Base-by-base conservation (phyloP, 2,888 invertebrate genomes). In the Lacanobia oleracea region DNA sequence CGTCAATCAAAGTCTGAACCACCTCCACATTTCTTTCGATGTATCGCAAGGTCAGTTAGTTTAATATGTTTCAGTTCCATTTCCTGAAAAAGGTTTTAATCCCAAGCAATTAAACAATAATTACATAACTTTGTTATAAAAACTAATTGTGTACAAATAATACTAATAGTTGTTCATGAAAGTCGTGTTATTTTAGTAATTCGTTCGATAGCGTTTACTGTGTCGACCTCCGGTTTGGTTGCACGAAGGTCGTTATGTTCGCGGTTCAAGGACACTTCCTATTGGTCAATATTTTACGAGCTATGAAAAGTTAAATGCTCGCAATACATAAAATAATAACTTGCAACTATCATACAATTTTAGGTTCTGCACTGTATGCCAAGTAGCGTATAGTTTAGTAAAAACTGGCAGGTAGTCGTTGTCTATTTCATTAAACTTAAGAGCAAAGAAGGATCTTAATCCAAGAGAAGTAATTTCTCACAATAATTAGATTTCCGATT, bases 231-330 rank as follows among this genome's bases (percentile, higher is more conserved):
- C 78, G 67, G 79, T 82, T 80, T 84, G 69, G 54, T 77, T 70
- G 77, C 79, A 79, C 77, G 77, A 87, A 88, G 85, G 89, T 75
- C 72, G 74, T 74, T 73, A 63, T 40, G 64, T 68, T 59, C 33
- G 40, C 65, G 66, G 89, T 86, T 87, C 88, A 89, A 89, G 89
- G 90, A 62, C 82, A 74, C 45, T 70, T 77, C 76, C 65, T 79
- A 67, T 63, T 82, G 77, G 79, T 86, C 77, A 85, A 74, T 82
- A 78, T 89, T 87, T 83, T 83, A 82, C 74, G 53, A 80, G 63
- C 54, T 51, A 60, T 62, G 23, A 74, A 54, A 40, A 81, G 33
- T 67, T 60, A 53, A 70, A 79, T 62, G 21, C 21, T 53, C 50
- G n/a, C 54, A 61, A 14, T 60, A 50, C 33, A 51, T 51, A 51